Base-by-base conservation (phyloP, 2,113 vertebrate species). In the Vulpes lagopus region DNA sequence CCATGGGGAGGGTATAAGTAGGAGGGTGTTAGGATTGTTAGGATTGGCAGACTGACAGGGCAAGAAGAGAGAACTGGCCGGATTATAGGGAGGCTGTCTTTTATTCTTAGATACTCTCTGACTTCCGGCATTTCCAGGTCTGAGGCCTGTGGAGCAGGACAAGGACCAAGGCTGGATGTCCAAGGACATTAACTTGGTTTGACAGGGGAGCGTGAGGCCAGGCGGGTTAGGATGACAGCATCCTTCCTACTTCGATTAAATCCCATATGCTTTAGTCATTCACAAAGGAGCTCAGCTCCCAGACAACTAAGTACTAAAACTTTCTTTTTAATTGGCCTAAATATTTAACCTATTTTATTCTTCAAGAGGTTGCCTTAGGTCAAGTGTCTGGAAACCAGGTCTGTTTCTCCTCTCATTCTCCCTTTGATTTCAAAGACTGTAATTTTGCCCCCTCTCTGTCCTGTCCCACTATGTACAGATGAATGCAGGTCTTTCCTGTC, bases 241-340 rank as follows among this genome's bases (percentile, higher is more conserved):
- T 35, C 27, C 16, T 53, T 96, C 69, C 19, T 86, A 22, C 53
- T 80, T 53, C 32, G n/a, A 30, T 74, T 96, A 57, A 95, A 32
- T 73, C 67, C 30, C 78, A 67, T n/a, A 57, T 22, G 76, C 51
- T 82, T 85, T 84, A 62, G 76, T 89, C 80, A 95, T 59, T 95
- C 82, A 95, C 60, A 97, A 69, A 76, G 49, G 49, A 97, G 93
- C 55, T 93, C 87, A 83, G 76, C 25, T 82, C 55, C 64, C 64
- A 92, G 84, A 94, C 23, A 91, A 95, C 80, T 67, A 69, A 88
- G 55, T 74, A 78, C 89, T 89, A 84, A 96, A 94, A 64, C 59
- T 22, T 80, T 91, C 51, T 94, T 96, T 89, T 95, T 73, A 88
- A 93, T 60, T 95, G 95, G 62, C 64, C 23, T 93, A 76, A 94